phyloP scores from a whole-genome alignment of 2,888 invertebrate genomes.

The Lucinisca nassula region DNA sequence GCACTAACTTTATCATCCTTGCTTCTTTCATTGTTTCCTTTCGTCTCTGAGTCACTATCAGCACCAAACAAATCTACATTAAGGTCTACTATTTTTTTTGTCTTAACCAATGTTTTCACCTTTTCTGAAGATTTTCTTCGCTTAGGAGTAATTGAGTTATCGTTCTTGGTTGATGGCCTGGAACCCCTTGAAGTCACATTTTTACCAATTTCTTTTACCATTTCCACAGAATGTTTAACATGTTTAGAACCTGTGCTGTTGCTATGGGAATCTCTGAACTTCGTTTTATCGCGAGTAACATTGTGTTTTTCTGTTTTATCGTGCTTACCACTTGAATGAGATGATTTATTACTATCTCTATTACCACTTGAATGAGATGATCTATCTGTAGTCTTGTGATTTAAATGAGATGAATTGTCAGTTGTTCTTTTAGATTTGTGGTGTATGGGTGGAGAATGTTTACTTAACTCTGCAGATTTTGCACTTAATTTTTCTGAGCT shows the following conservation, averaged over 20 bases:
- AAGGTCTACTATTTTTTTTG: conserved; percentile 71
- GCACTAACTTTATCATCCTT: not conserved
- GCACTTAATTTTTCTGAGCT: not conserved
- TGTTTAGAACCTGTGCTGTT: not conserved
- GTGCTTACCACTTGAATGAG: not conserved
- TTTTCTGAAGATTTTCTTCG: conserved; percentile 17
- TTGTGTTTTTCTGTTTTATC: not conserved
- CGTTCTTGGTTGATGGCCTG: too few species aligned
- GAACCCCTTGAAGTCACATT: too few species aligned
- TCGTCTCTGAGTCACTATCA: conserved; percentile 68
- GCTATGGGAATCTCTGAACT: not conserved
- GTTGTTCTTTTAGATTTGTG: not conserved
- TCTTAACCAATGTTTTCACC: conserved; percentile 33
- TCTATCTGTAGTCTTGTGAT: not conserved
- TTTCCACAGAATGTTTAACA: not conserved
- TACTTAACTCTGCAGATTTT: not conserved
- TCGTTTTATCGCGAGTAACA: not conserved
- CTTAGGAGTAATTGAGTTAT: too few species aligned
- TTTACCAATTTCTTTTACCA: not conserved
- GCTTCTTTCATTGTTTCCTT: conserved; percentile 24
- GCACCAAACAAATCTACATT: conserved; percentile 79
- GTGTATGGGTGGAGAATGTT: not conserved
- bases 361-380: not conserved
- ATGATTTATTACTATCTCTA: not conserved
- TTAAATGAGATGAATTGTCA: not conserved